These are phyloP conservation scores for Meiosimyza platycephala DNA, from an alignment of 2,888 invertebrate species.

Conservation along the genomic window DNA sequence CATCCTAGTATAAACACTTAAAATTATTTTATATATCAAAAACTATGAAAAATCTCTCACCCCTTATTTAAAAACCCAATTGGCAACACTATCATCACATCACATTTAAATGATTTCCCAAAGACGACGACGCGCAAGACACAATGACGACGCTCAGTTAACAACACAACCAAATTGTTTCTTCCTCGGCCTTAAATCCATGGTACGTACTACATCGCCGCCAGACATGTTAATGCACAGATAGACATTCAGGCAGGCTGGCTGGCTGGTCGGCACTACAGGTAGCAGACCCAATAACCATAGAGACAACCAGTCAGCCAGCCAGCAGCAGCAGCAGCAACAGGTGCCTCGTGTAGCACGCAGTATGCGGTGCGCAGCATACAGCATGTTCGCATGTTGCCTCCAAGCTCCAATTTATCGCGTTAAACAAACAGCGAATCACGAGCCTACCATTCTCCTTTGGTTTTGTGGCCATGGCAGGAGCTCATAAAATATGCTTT, in stretches of 20 bases:
- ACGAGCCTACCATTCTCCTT: slow-evolving; percentile 10
- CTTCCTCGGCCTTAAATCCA: background rate
- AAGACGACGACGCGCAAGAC: slow-evolving; percentile 16
- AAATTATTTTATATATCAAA: too few relatives aligned
- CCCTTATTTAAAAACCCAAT: too few relatives aligned
- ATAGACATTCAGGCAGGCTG: slow-evolving; percentile 5
- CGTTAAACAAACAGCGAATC: slow-evolving; percentile 33
- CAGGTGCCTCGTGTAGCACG: slow-evolving; percentile 27
- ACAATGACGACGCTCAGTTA: slow-evolving; percentile 16
- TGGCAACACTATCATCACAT: too few relatives aligned
- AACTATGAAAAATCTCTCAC: too few relatives aligned
- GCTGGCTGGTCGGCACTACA: slow-evolving; percentile 15
- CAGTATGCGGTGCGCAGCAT: background rate
- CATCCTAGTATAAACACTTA: too few relatives aligned
- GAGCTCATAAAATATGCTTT: slow-evolving; percentile 32
- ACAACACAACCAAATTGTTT: slow-evolving; percentile 22
- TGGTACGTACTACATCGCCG: background rate
- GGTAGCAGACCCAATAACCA: slow-evolving; percentile 10
- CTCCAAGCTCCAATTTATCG: slow-evolving; percentile 10
- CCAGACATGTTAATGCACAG: slow-evolving; percentile 23
- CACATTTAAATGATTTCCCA: slow-evolving; percentile 27
- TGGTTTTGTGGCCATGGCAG: background rate
- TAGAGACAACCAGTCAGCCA: slow-evolving; percentile 4
- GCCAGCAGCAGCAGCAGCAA: slow-evolving; percentile 13
- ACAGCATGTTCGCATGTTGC: slow-evolving; percentile 18